Base-by-base conservation (phyloP, 2,797 vertebrate species). In the Morus bassanus region DNA sequence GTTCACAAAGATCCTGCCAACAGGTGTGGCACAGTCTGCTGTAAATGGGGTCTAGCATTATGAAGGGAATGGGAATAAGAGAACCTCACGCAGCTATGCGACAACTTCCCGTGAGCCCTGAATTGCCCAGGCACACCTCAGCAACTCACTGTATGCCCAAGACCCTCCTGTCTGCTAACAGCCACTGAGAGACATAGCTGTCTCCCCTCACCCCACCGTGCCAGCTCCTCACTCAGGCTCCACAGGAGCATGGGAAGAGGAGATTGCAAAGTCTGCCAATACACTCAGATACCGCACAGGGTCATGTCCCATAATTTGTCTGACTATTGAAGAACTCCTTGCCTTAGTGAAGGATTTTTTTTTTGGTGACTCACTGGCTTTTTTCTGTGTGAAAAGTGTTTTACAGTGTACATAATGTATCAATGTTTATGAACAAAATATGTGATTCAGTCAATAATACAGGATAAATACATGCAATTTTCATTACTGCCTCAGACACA, bases 141-240 rank as follows among this genome's bases (percentile, higher is more conserved):
- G 10, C 24, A 39, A 54, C 69, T 73, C 3, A 1, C 50, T 60
- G 33, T 21, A 43, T 0, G 1, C 23, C 45, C 21, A 53, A 65
- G 28, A 13, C 27, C 10, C 19, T 91, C 43, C 27, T 23, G 8
- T 43, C 33, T 81, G 41, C 33, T 65, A 10, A 27, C 3, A 31
- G 33, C 14, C 51, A 33, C 27, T 6, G 54, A 19, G 46, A 59
- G 51, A 70, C 18, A 64, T 3, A 54, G 8, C 11, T 69, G 35
- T 35, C 11, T 85, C 22, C 30, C 46, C 13, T 69, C 18, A 11
- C 8, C 13, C 13, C 57, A 17, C 18, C 0, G 0, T 54, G 37
- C 19, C 65, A 85, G 15, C 43, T 86, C 41, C 61, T 61, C 59
- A 18, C 18, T 73, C 54, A 61, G 50, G 33, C 6, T 18, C 17